These are phyloP conservation scores for Aphidius gifuensis DNA, from an alignment of 1,140 invertebrate species.

Conservation along the genomic window DNA sequence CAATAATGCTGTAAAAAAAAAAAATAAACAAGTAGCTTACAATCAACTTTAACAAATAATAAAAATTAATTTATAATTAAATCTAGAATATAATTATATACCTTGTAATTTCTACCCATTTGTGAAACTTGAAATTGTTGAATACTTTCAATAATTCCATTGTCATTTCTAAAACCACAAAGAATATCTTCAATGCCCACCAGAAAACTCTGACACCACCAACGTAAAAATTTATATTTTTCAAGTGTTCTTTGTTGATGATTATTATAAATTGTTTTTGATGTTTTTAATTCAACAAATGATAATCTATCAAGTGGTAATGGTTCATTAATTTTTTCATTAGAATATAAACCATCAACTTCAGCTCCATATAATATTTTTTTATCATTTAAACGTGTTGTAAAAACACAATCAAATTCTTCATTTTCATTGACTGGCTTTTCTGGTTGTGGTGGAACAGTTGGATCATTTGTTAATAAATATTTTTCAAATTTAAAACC, in stretches of 20 bases:
- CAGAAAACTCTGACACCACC: conserved; percentile 76
- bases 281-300: conserved; percentile 66
- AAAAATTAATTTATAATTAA: conserved; percentile 2
- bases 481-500: conserved; percentile 85
- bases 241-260: conserved; percentile 56
- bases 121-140: conserved; percentile 7
- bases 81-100: neutral
- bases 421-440: conserved; percentile 62
- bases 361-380: conserved; percentile 63
- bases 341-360: conserved; percentile 61
- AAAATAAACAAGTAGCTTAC: neutral
- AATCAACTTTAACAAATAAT: neutral
- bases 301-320: conserved; percentile 44
- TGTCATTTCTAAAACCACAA: conserved; percentile 68
- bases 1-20: conserved; percentile 21
- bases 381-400: conserved; percentile 54
- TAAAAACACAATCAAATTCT: conserved; percentile 62
- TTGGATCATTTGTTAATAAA: conserved; percentile 52
- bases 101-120: neutral
- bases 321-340: conserved; percentile 33
- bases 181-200: conserved; percentile 64
- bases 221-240: conserved; percentile 52
- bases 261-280: conserved; percentile 31
- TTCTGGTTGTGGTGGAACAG: conserved; percentile 45
- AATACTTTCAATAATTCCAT: conserved; percentile 58